These are phyloP conservation scores for Sycophila texana DNA, from an alignment of 2,888 invertebrate genomes.

Conservation along the genomic window DNA sequence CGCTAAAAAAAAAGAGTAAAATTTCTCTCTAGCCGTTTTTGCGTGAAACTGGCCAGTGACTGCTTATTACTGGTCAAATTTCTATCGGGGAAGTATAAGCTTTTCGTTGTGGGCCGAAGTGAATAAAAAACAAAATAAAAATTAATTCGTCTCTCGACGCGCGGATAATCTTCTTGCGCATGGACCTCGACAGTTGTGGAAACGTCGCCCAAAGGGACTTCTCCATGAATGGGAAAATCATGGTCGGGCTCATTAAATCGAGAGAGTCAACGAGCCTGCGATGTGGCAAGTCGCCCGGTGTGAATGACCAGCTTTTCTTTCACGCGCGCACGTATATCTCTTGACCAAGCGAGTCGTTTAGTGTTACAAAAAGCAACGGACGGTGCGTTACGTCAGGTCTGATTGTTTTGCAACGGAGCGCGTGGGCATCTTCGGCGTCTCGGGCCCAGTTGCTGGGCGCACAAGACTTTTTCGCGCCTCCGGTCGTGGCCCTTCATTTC, in stretches of 20 bases:
- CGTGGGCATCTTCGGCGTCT: background rate
- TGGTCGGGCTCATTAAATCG: background rate
- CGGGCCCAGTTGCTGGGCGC: background rate
- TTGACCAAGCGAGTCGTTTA: background rate
- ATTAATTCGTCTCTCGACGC: too few species aligned
- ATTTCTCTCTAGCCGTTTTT: too few species aligned
- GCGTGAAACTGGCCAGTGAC: too few species aligned
- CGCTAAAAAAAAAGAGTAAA: too few species aligned
- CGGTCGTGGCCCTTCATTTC: background rate
- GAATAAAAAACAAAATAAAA: too few species aligned
- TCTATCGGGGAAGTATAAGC: too few species aligned
- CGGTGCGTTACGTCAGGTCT: background rate
- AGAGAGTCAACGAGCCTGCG: background rate
- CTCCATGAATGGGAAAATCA: too few species aligned
- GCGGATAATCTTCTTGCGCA: too few species aligned
- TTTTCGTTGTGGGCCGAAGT: too few species aligned
- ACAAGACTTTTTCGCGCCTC: background rate
- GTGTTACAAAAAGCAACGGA: background rate
- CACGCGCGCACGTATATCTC: background rate
- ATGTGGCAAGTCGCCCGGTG: background rate
- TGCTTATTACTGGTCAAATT: too few species aligned
- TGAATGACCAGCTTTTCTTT: constrained; percentile 53
- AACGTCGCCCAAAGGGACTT: too few species aligned
- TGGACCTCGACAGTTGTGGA: too few species aligned
- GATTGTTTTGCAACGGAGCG: constrained; percentile 5